Evolutionary conservation across 2,888 invertebrate genomes (phyloP).

Genomic region (Synergus japonicus): DNA sequence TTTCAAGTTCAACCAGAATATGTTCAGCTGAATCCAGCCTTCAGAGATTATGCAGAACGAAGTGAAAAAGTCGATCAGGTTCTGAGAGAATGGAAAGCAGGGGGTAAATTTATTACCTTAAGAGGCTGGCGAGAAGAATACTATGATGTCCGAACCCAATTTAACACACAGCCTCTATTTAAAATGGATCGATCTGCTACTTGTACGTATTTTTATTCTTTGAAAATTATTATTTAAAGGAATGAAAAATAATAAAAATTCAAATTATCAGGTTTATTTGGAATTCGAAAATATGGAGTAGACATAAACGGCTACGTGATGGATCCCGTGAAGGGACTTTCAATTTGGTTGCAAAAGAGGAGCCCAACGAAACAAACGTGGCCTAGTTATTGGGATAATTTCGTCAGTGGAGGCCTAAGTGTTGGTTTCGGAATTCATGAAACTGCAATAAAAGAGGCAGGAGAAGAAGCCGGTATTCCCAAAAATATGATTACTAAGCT

Average conservation of each 20-base stretch:
- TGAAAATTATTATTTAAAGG: conserved; percentile 24
- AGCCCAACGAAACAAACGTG: conserved; percentile 95
- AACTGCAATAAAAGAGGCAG: conserved; percentile 95
- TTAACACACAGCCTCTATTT: conserved; percentile 81
- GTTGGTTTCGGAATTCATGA: conserved; percentile 93
- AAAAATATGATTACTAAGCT: conserved; percentile 87
- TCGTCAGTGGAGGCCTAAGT: conserved; percentile 95
- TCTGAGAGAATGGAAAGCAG: conserved; percentile 85
- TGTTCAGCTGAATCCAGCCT: conserved; percentile 92
- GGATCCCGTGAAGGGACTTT: conserved; percentile 90
- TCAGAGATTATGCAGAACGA: conserved; percentile 90
- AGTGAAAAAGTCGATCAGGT: conserved; percentile 88
- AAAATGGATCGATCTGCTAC: conserved; percentile 95
- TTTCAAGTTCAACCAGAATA: conserved; percentile 85
- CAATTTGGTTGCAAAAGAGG: conserved; percentile 95
- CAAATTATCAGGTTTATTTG: conserved; percentile 84
- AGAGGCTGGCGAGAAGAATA: conserved; percentile 97
- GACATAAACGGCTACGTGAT: conserved; percentile 95
- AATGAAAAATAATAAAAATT: conserved; percentile 9
- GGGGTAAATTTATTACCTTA: conserved; percentile 88
- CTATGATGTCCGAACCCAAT: conserved; percentile 92
- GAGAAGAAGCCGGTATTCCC: conserved; percentile 95
- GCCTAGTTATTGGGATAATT: conserved; percentile 97
- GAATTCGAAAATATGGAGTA: conserved; percentile 95
- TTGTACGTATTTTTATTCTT: conserved; percentile 79